Evolutionary conservation across 2,113 vertebrate genomes (phyloP), one percentile per base, ranked within the genome.

Genomic region (Bubo blakistoni): DNA sequence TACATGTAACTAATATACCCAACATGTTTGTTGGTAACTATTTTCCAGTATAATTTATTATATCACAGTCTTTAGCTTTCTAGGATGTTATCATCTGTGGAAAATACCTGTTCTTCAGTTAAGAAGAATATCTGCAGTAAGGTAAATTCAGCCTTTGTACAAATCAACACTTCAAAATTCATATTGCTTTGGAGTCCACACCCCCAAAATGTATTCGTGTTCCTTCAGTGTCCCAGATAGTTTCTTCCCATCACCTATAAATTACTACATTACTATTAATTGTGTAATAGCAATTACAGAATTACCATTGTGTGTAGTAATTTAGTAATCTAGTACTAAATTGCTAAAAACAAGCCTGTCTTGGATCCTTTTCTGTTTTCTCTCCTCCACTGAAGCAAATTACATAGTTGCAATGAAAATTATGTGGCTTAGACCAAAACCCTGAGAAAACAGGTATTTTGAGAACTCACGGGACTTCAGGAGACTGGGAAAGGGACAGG

Each of bases 401-500:
- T 62, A 71, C n/a, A 55, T 10, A 59, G 25, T 34, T 55, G 9
- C 27, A 79, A 85, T 2, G 7, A 17, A 89, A 89, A 87, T 86
- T 32, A 51, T 42, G 34, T 63, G 21, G 12, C 26, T 91, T 67
- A 87, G 38, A 73, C 18, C 40, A 94, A 83, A 78, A 25, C 13
- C 11, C 30, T 61, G 36, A 89, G 54, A 59, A 91, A 84, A 59
- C 5, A 86, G 34, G 2, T n/a, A 42, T 81, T 63, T 34, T 46
- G 65, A 69, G 30, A 66, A 49, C 22, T 81, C 42, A 42, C 4
- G 58, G 38, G 9, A 22, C 57, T 92, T 29, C 20, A 63, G 62
- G 29, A 81, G 44, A 59, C 40, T 27, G 34, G 9, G 34, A 81
- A 83, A 80, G 44, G 0, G 0, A 34, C 26, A 8, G 20, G 16